These are phyloP conservation scores for Dynastes grantii DNA, from an alignment of 2,888 invertebrate genomes.

Conservation along the genomic window DNA sequence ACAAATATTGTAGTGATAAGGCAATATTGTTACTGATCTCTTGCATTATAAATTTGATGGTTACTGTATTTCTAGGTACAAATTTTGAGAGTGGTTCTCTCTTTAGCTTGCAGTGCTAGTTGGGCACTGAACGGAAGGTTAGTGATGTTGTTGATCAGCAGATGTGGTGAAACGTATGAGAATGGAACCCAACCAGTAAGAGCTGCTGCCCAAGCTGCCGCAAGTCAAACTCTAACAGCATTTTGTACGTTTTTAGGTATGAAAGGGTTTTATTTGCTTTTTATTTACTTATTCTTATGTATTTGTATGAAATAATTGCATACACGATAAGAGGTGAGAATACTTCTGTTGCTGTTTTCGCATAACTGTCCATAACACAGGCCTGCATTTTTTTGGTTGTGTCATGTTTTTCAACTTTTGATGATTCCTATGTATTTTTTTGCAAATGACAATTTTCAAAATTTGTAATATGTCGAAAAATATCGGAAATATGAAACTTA, in stretches of 20 bases:
- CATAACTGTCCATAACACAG: too few relatives aligned
- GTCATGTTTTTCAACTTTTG: too few relatives aligned
- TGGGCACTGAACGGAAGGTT: conserved; percentile 92
- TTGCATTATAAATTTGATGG: not conserved
- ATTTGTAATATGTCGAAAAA: too few relatives aligned
- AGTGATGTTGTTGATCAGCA: conserved; percentile 88
- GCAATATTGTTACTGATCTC: too few relatives aligned
- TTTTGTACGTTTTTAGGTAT: conserved; percentile 87
- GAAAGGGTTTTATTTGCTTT: conserved; percentile 44
- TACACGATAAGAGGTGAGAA: too few relatives aligned
- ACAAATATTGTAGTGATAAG: too few relatives aligned
- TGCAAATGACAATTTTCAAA: too few relatives aligned
- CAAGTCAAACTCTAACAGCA: conserved; percentile 89
- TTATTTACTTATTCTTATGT: not conserved
- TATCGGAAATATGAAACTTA: too few relatives aligned
- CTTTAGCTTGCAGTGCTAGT: conserved; percentile 89
- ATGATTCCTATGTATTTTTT: too few relatives aligned
- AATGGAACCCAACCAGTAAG: conserved; percentile 85
- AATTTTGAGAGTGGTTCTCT: conserved; percentile 83
- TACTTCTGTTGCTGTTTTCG: too few relatives aligned
- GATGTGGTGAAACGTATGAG: conserved; percentile 88
- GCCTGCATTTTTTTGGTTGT: too few relatives aligned
- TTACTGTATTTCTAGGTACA: conserved; percentile 71
- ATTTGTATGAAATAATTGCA: not conserved
- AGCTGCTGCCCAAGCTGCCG: conserved; percentile 91